A percentile compares a stretch with the other conserved stretches of the same genome.
Evolutionary conservation across 1,140 invertebrate genomes (phyloP).

Genomic region (Tetragonula clypearis): DNA sequence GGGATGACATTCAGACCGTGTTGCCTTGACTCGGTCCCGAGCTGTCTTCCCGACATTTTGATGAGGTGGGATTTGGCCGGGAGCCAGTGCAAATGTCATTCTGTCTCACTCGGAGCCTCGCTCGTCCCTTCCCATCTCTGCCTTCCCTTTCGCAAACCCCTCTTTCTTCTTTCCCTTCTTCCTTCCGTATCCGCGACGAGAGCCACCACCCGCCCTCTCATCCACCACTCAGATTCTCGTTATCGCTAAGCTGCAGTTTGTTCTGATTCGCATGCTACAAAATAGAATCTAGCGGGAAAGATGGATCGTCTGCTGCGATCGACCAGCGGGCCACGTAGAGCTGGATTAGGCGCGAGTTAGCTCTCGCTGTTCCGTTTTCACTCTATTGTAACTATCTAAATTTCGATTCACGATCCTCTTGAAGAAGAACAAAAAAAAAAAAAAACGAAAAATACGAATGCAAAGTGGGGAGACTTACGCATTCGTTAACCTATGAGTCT

Average conservation of each 20-base stretch:
- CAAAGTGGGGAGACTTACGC: too few relatives aligned
- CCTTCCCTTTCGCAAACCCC: not conserved
- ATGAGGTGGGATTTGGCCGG: constrained; percentile 73
- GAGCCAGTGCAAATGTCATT: constrained; percentile 72
- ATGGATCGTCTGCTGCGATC: constrained; percentile 1
- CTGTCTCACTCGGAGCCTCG: constrained; percentile 50
- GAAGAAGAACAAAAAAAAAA: too few relatives aligned
- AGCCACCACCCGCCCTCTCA: not conserved
- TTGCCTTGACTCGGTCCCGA: constrained; percentile 65
- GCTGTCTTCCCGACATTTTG: constrained; percentile 73
- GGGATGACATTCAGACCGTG: constrained; percentile 68
- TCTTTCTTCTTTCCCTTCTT: constrained; percentile 9
- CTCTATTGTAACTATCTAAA: not conserved
- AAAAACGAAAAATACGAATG: too few relatives aligned
- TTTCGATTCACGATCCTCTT: not conserved
- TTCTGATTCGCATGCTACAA: constrained; percentile 51
- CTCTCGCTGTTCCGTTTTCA: not conserved
- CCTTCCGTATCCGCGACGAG: constrained; percentile 18
- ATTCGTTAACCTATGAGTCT: too few relatives aligned
- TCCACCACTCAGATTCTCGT: constrained; percentile 51
- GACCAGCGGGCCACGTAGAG: not conserved
- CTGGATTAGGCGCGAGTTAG: not conserved
- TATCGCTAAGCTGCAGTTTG: constrained; percentile 63
- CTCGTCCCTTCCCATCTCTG: not conserved
- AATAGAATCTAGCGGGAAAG: constrained; percentile 32